Evolutionary conservation across 2,797 vertebrate genomes (phyloP).

Genomic region (Nyctibius grandis): DNA sequence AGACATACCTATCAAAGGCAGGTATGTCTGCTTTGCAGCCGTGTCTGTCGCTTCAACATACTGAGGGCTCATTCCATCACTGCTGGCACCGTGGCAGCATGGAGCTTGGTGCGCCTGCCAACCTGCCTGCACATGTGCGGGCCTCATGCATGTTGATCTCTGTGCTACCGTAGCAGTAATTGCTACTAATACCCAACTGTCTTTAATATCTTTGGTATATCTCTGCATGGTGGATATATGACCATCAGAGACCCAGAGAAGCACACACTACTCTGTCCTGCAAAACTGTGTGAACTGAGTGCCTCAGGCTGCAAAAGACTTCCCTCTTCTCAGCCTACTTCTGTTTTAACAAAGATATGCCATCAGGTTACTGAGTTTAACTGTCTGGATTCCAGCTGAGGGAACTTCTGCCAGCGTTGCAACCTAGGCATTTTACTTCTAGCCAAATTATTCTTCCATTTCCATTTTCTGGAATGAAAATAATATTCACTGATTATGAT

Average conservation of each 20-base stretch:
- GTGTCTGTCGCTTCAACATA: background rate
- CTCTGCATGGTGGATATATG: rapidly evolving
- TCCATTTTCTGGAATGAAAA: background rate
- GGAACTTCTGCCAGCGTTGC: background rate
- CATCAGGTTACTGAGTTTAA: background rate
- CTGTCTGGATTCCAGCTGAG: background rate
- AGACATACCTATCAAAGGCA: background rate
- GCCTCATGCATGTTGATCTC: background rate
- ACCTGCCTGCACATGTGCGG: background rate
- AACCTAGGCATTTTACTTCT: background rate
- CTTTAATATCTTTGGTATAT: background rate
- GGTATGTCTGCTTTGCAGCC: background rate
- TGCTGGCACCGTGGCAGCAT: rapidly evolving
- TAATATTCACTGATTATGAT: background rate
- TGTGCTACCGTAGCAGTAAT: background rate
- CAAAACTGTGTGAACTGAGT: background rate
- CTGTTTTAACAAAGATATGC: background rate
- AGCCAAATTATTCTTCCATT: background rate
- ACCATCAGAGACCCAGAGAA: background rate
- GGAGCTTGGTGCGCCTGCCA: background rate
- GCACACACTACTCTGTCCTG: background rate
- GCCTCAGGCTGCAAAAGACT: background rate
- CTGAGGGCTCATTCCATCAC: background rate
- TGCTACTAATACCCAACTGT: rapidly evolving
- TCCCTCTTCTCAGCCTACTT: background rate